Evolutionary conservation across 2,797 vertebrate genomes (phyloP).

Genomic region (Halcyon leucocephala): DNA sequence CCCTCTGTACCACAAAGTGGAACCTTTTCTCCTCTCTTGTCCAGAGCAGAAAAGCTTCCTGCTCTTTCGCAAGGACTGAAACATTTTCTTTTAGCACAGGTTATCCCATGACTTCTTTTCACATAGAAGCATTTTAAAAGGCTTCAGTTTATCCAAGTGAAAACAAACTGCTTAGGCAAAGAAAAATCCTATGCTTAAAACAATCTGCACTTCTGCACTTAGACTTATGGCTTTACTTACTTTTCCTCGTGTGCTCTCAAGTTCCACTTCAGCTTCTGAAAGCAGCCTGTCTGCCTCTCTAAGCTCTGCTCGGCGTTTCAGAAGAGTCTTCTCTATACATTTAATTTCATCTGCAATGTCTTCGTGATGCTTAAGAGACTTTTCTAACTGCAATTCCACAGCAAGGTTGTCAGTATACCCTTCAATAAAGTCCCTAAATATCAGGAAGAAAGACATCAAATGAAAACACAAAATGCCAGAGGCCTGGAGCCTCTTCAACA

Average conservation of each 20-base stretch:
- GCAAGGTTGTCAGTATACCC: slow-evolving; percentile 56
- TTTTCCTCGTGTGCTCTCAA: slow-evolving; percentile 78
- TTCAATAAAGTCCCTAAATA: slow-evolving; percentile 75
- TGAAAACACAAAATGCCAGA: not conserved
- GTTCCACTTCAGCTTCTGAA: slow-evolving; percentile 84
- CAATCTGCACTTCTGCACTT: not conserved
- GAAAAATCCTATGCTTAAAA: not conserved
- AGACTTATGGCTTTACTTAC: slow-evolving; percentile 56
- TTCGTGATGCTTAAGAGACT: slow-evolving; percentile 75
- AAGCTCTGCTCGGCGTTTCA: slow-evolving; percentile 87
- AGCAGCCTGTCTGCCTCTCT: slow-evolving; percentile 87
- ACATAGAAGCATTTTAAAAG: not conserved
- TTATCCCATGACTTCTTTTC: not conserved
- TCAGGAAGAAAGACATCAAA: not conserved
- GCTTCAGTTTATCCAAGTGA: not conserved
- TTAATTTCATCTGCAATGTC: slow-evolving; percentile 82
- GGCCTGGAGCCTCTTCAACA: rapidly evolving
- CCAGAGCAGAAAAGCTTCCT: not conserved
- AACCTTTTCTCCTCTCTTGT: not conserved
- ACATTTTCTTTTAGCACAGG: not conserved
- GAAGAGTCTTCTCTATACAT: slow-evolving; percentile 88
- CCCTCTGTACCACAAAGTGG: not conserved
- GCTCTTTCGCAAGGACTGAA: not conserved
- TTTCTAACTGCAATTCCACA: slow-evolving; percentile 76
- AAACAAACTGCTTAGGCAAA: not conserved